Evolutionary conservation across 2,888 invertebrate species (phyloP).

Genomic region (Fragum fragum): DNA sequence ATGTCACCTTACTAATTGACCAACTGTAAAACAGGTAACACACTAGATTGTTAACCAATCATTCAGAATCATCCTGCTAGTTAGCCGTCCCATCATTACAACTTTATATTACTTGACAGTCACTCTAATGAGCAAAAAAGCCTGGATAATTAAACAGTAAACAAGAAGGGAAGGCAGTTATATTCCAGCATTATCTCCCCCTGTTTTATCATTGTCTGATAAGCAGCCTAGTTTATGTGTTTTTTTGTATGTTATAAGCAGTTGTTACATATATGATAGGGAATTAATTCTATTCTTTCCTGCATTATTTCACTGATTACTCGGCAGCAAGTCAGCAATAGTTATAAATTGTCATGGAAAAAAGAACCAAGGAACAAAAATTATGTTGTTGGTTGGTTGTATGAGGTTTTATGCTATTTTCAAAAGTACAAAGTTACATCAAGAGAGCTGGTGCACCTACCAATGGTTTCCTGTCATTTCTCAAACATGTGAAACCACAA

Average conservation of each 20-base stretch:
- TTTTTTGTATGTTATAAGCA: conserved; percentile 25
- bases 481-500: too few species aligned
- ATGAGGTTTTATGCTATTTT: too few species aligned
- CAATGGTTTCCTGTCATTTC: too few species aligned
- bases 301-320: conserved; percentile 22
- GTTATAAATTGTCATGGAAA: not conserved
- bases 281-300: conserved; percentile 23
- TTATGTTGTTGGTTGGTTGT: too few species aligned
- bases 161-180: conserved; percentile 15
- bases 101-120: conserved; percentile 15
- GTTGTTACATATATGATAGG: conserved; percentile 30
- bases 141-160: conserved; percentile 8
- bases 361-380: too few species aligned
- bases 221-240: conserved; percentile 17
- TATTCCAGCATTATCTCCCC: conserved; percentile 23
- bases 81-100: not conserved
- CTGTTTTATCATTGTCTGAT: conserved; percentile 22
- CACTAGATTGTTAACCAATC: conserved; percentile 16
- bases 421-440: too few species aligned
- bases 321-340: not conserved
- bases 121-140: conserved; percentile 25
- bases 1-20: conserved; percentile 37
- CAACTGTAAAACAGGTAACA: conserved; percentile 19
- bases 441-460: too few species aligned
- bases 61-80: not conserved